Evolutionary conservation across 1,140 invertebrate species (phyloP).

Genomic region (Trichogramma pretiosum): DNA sequence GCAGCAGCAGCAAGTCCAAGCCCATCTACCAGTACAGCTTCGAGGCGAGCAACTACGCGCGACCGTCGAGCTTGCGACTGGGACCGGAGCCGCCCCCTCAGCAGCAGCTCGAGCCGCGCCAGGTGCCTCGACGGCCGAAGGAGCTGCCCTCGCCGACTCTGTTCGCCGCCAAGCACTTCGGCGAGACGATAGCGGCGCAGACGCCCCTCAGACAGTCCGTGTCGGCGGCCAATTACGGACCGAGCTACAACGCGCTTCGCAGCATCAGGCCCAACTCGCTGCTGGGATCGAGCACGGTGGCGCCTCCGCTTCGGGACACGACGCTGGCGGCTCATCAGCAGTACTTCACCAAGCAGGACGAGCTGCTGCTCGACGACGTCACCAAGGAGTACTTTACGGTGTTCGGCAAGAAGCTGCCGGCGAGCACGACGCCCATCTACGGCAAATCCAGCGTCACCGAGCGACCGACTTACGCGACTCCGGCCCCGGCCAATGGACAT

Average conservation of each 20-base stretch:
- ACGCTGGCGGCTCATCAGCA: constrained; percentile 57
- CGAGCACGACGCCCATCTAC: constrained; percentile 48
- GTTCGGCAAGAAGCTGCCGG: constrained; percentile 60
- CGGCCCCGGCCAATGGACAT: constrained; percentile 22
- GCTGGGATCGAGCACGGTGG: too few species aligned
- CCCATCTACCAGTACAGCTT: constrained; percentile 54
- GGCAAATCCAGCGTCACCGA: constrained; percentile 43
- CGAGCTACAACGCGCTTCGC: neutral
- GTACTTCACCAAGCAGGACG: constrained; percentile 65
- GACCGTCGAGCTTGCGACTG: neutral
- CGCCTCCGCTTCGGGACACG: constrained; percentile 29
- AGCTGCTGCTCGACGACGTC: constrained; percentile 60
- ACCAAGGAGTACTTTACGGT: constrained; percentile 68
- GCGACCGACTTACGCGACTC: constrained; percentile 23
- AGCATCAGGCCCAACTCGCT: neutral
- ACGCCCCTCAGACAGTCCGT: neutral
- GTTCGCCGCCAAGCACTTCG: constrained; percentile 27
- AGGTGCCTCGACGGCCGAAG: constrained; percentile 22
- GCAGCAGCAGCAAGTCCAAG: constrained; percentile 37
- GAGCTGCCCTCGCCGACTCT: constrained; percentile 17
- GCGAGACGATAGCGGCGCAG: constrained; percentile 17
- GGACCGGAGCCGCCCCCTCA: neutral
- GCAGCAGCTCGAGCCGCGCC: neutral
- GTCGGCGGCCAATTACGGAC: neutral
- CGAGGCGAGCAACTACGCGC: constrained; percentile 45